Evolutionary conservation across 53 echinoderm and acorn worm genomes (phyloP).

Genomic region (Glandiceps talaboti): DNA sequence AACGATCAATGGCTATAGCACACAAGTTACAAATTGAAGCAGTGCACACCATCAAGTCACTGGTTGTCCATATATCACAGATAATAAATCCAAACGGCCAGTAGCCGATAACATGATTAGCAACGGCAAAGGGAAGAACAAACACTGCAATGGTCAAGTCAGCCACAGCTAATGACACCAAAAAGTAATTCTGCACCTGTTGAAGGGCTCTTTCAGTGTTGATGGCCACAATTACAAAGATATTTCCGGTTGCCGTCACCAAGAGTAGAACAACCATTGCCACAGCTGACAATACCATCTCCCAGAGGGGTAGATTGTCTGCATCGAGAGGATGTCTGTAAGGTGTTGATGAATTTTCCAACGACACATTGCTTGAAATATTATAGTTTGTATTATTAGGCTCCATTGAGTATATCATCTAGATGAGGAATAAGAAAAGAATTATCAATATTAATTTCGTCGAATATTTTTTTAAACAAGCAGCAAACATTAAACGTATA

Average conservation of each 20-base stretch:
- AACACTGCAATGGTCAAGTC: not conserved
- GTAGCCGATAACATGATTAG: not conserved
- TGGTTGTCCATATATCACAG: not conserved
- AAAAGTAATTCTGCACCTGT: not conserved
- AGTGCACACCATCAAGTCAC: constrained; percentile 85
- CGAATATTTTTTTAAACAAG: no score
- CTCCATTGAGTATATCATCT: not conserved
- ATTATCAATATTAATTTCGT: no score
- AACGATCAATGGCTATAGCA: constrained; percentile 95
- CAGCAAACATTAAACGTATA: no score
- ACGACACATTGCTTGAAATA: not conserved
- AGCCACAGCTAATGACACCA: not conserved
- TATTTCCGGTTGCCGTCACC: not conserved
- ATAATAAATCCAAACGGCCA: not conserved
- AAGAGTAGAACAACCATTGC: not conserved
- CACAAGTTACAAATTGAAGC: constrained; percentile 96
- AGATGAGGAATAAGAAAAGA: not conserved
- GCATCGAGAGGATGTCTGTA: not conserved
- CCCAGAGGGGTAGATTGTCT: not conserved
- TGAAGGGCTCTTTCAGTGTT: not conserved
- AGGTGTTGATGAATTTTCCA: not conserved
- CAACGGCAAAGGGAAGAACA: not conserved
- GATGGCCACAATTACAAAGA: not conserved
- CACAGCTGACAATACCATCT: not conserved
- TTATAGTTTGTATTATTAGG: not conserved